Percentiles rank a stretch among this genome's conserved stretches.
Evolutionary conservation across 2,113 vertebrate species (phyloP).

Genomic region (Nibea coibor): DNA sequence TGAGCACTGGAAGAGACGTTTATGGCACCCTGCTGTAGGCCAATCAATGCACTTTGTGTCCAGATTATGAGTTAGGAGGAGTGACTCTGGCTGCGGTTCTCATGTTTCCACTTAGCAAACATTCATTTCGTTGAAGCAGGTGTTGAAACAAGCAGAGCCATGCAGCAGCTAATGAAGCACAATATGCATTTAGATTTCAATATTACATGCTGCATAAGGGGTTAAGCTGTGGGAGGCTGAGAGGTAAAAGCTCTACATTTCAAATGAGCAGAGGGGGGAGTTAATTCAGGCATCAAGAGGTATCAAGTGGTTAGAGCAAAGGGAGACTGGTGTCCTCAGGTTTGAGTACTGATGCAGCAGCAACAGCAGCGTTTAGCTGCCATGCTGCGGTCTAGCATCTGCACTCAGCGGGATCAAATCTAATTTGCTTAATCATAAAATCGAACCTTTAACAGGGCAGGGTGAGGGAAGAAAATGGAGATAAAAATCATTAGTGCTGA

Average conservation of each 20-base stretch:
- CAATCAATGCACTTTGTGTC: constrained; percentile 41
- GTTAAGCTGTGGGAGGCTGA: constrained; percentile 36
- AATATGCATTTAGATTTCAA: constrained; percentile 7
- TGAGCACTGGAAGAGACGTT: background rate
- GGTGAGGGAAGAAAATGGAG: constrained; percentile 38
- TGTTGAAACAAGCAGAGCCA: background rate
- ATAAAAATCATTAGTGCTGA: constrained; percentile 53
- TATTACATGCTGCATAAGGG: background rate
- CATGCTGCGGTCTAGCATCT: constrained; percentile 34
- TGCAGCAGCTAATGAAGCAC: background rate
- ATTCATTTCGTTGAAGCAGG: background rate
- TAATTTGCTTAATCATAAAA: constrained; percentile 71
- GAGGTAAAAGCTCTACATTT: constrained; percentile 40
- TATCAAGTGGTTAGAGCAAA: constrained; percentile 50
- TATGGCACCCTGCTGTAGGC: constrained; percentile 23
- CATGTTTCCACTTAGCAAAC: constrained; percentile 6
- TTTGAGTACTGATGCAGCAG: constrained; percentile 30
- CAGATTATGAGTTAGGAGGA: constrained; percentile 4
- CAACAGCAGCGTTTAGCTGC: constrained; percentile 41
- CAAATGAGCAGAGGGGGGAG: constrained; percentile 54
- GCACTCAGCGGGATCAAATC: constrained; percentile 62
- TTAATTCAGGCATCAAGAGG: constrained; percentile 61
- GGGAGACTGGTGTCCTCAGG: constrained; percentile 41
- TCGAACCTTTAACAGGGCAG: constrained; percentile 39
- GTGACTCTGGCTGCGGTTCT: background rate